These are phyloP conservation scores for Pachypanchax playfairii DNA, from an alignment of 2,113 vertebrate species.

Conservation along the genomic window DNA sequence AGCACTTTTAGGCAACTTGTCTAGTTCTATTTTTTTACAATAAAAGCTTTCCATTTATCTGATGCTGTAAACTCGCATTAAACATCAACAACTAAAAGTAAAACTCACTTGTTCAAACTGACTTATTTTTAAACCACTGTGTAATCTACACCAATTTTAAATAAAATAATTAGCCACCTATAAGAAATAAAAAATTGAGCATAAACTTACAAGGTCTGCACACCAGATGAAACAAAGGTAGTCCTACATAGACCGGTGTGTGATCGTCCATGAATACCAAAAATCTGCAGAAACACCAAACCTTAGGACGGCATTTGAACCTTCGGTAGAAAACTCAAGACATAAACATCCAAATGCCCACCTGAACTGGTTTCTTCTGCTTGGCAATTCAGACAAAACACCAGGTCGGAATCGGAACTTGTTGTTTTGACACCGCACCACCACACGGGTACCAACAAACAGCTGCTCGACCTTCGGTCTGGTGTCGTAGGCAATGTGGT, in stretches of 20 bases:
- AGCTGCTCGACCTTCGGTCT: slow-evolving; percentile 81
- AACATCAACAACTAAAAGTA: too few species aligned
- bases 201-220: slow-evolving; percentile 77
- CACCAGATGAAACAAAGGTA: too few species aligned
- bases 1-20: too few species aligned
- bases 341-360: slow-evolving; percentile 2
- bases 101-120: too few species aligned
- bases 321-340: neutral
- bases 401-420: slow-evolving; percentile 84
- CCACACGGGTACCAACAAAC: slow-evolving; percentile 88
- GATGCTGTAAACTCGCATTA: too few species aligned
- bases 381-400: slow-evolving; percentile 90
- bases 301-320: neutral
- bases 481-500: slow-evolving; percentile 88
- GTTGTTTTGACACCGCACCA: slow-evolving; percentile 86
- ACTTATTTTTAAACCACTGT: neutral
- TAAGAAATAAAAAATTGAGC: neutral
- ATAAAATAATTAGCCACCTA: too few species aligned
- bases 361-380: slow-evolving; percentile 91
- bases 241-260: too few species aligned
- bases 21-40: too few species aligned
- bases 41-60: too few species aligned
- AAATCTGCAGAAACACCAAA: slow-evolving; percentile 79
- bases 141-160: neutral
- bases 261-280: slow-evolving; percentile 85